Evolutionary conservation across 2,888 invertebrate genomes (phyloP), one percentile per base, ranked within the genome.

Genomic region (Cosmopolites sordidus): DNA sequence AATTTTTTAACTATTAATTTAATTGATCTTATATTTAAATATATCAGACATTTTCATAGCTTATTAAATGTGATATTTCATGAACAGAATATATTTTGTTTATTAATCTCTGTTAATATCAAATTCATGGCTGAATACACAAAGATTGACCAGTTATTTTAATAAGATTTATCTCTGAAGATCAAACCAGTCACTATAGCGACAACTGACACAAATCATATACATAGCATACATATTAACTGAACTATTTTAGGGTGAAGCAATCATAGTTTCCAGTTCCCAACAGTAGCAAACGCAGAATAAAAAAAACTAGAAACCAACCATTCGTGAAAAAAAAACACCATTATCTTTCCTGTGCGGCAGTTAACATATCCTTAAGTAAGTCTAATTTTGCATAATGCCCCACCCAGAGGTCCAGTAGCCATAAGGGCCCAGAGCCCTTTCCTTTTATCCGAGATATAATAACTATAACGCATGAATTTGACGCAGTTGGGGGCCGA

Each of bases 391-490:
- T 57, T 54, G 57, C 57, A 57, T 57, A 54, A 54, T 50, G 50
- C 56, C 50, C 50, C 54, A 57, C 57, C 57, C 50, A 44, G 43
- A 57, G 48, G 50, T 51, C 53, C 50, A 46, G 47, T 49, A 43
- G 29, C 43, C 37, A 16, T 37, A 45, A 50, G 50, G 56, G 55
- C 37, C 16, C 30, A 33, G 41, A 37, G 47, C 53, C 51, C 41
- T 51, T 56, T 53, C 40, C 40, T 47, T 54, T 48, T 33, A 43
- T 50, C 40, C 29, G 47, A 27, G 54, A 47, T 50, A 54, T 57
- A 57, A 57, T 57, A 57, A 57, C 53, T 57, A 53, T 57, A 54
- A 57, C 57, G 50, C 41, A 44, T 15, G 57, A 50, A 39, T 51
- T 51, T 54, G 17, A 43, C 52, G 38, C 56, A 11, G 56, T 50